These are phyloP conservation scores for Ceyx erithaca DNA, from an alignment of 2,797 vertebrate species.

Conservation along the genomic window DNA sequence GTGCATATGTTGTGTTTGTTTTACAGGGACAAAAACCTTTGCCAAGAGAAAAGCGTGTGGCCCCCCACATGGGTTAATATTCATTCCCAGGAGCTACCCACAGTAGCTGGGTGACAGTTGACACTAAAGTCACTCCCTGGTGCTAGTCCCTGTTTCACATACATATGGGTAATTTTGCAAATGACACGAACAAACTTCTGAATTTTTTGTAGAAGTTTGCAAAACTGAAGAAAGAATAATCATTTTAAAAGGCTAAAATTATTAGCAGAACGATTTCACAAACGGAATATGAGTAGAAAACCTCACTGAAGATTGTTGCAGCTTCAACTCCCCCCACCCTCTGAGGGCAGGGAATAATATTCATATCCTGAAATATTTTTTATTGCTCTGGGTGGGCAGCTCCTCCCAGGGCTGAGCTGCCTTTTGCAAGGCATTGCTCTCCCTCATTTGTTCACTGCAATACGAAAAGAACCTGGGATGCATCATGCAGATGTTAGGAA, in stretches of 20 bases:
- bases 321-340: neutral
- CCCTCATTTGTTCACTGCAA: neutral
- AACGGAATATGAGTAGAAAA: neutral
- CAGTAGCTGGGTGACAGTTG: neutral
- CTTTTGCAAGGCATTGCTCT: neutral
- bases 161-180: neutral
- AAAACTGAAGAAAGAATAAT: neutral
- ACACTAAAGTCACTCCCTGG: neutral
- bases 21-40: neutral
- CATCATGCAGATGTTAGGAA: neutral
- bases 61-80: neutral
- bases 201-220: neutral
- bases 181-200: neutral
- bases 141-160: neutral
- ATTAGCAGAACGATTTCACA: neutral
- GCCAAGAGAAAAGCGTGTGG: fast-evolving
- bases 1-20: neutral
- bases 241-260: neutral
- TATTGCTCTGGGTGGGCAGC: neutral
- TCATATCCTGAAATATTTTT: neutral
- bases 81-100: neutral
- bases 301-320: neutral
- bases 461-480: fast-evolving
- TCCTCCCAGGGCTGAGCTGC: neutral
- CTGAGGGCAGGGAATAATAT: neutral